These are phyloP conservation scores for Zootoca vivipara DNA, from an alignment of 2,113 vertebrate genomes.

Conservation along the genomic window DNA sequence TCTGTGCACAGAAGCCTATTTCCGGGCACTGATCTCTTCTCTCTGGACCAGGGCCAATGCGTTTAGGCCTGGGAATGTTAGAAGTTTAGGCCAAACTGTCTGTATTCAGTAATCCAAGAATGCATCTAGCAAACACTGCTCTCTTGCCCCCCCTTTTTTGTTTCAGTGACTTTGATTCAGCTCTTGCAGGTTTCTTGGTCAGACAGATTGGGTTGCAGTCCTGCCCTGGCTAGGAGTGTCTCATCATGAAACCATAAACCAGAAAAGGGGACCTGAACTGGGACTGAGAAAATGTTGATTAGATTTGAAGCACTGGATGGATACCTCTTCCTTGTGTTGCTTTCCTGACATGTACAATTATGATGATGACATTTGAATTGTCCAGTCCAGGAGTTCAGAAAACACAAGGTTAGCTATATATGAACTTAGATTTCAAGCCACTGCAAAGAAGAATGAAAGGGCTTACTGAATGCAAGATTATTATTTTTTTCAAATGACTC, in stretches of 20 bases:
- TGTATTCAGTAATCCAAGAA: not conserved
- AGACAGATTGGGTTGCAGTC: slow-evolving; percentile 5
- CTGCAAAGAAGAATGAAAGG: slow-evolving; percentile 17
- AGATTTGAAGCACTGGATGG: slow-evolving; percentile 49
- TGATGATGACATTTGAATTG: slow-evolving; percentile 49
- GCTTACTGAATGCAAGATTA: too few relatives aligned
- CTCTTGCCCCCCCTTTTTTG: slow-evolving; percentile 5
- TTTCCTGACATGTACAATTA: slow-evolving; percentile 52
- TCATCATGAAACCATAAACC: slow-evolving; percentile 40
- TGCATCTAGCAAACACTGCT: not conserved
- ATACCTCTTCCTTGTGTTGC: slow-evolving; percentile 55
- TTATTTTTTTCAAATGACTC: slow-evolving; percentile 18
- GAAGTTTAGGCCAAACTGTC: slow-evolving; percentile 3
- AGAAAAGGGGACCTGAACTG: slow-evolving; percentile 26
- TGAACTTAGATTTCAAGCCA: slow-evolving; percentile 33
- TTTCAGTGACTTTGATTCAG: not conserved
- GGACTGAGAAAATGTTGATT: slow-evolving; percentile 50
- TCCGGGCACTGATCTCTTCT: not conserved
- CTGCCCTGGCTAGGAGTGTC: slow-evolving; percentile 7
- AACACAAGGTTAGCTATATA: slow-evolving; percentile 7
- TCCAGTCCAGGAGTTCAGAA: slow-evolving; percentile 38
- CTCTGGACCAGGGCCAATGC: not conserved
- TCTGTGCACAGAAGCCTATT: not conserved
- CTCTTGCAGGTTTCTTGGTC: not conserved
- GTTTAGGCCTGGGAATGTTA: not conserved